Evolutionary conservation across 1,140 invertebrate genomes (phyloP), one percentile per base, ranked within the genome.

Genomic region (Brachionus paranguensis): DNA sequence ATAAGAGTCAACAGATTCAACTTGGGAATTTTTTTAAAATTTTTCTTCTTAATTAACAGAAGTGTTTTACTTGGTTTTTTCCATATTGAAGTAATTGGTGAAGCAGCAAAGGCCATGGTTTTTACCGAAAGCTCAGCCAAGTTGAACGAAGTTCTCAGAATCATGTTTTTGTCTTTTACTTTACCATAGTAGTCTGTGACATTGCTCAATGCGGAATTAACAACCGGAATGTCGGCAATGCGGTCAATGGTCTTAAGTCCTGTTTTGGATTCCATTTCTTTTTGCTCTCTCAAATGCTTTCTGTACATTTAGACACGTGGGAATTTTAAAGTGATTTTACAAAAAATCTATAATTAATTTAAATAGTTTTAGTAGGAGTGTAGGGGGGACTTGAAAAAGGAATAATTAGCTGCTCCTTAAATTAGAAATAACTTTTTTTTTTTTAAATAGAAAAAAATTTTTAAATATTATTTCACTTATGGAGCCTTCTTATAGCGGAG

Each of bases 221-320:
- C 72, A 20, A 76, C 72, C 29, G 72, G 72, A 29, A 76, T 76
- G 20, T 50, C 72, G 12, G 72, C 43, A 10, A 76, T 50, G 20
- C 45, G 43, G 47, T 76, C 72, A 27, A 76, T 76, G 17, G 72
- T 76, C 27, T 76, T 76, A 3, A 29, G 24, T 27, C 72, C 72
- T 53, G 72, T 50, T 76, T 76, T 76, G 10, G 43, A 47, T 47
- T 50, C 72, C 45, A 76, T 50, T 76, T 47, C 41, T 76, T 76
- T 45, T 76, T 76, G n/a, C 47, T 76, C 72, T 76, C 72, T 76
- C 27, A 76, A 76, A 50, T 76, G 72, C 27, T 76, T 76, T 76
- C 72, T 76, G 50, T 76, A 76, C 72, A 76, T 76, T 50, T 60
- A 76, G 27, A 76, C 41, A 76, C 45, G 41, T 76, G 41, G 17